Conservation (phyloP, 2,113 vertebrate genomes). For the Lichenostomus cassidix region DNA sequence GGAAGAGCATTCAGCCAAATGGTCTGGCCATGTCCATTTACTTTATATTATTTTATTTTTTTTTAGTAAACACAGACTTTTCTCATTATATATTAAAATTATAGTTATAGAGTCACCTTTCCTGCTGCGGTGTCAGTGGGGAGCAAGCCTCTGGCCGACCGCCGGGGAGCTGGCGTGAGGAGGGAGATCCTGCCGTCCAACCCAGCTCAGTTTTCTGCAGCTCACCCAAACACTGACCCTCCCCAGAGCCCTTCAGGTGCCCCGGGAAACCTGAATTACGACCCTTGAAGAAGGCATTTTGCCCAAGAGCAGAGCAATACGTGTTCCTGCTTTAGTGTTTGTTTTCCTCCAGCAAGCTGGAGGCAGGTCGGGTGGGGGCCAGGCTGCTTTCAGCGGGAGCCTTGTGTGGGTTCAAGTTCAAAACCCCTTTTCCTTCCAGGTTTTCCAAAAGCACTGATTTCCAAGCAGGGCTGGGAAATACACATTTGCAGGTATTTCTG, state of each 20-base stretch:
- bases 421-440: neutral
- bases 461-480: neutral
- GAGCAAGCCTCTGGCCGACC: neutral
- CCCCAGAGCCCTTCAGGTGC: neutral
- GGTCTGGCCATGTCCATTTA: neutral
- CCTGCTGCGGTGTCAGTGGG: neutral
- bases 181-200: neutral
- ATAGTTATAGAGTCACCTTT: conserved; percentile 28
- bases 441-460: neutral
- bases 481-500: neutral
- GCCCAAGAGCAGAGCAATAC: neutral
- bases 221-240: neutral
- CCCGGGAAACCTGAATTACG: neutral
- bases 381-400: neutral
- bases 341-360: neutral
- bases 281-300: neutral
- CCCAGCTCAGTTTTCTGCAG: neutral
- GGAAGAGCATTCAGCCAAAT: conserved; percentile 19
- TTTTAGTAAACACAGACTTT: conserved; percentile 28
- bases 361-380: neutral
- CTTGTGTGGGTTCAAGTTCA: neutral
- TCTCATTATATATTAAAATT: conserved; percentile 48
- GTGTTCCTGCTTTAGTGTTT: neutral
- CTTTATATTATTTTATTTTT: neutral
- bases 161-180: neutral